Evolutionary conservation across 37 sponge, comb jelly and placozoan species (phyloP).

Genomic region (Amphimedon queenslandica): DNA sequence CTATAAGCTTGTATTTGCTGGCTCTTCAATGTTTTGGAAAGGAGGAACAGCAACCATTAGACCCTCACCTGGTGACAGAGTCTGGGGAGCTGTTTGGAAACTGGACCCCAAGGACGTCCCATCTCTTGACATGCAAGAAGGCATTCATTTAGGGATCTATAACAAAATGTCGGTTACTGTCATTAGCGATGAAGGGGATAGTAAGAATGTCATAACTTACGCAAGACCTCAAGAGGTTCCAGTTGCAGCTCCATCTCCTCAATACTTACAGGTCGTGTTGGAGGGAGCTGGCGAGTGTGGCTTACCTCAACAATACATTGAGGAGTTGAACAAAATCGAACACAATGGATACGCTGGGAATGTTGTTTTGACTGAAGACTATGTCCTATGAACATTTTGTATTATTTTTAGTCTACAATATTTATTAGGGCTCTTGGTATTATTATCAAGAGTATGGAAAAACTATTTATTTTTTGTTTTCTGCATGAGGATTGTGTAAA

Average conservation of each 20-base stretch:
- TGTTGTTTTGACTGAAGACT: background rate
- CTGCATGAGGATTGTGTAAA: no score
- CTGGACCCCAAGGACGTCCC: background rate
- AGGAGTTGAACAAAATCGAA: conserved; percentile 2
- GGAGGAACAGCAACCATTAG: conserved; percentile 25
- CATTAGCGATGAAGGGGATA: background rate
- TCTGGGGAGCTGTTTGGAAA: conserved; percentile 29
- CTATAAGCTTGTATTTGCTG: conserved; percentile 6
- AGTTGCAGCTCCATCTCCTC: conserved; percentile 16
- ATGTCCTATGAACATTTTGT: no score
- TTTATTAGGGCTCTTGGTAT: no score
- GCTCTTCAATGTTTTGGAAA: background rate
- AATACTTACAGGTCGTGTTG: conserved; percentile 12
- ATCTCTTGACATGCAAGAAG: conserved; percentile 13
- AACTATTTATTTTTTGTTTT: no score
- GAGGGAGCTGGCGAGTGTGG: conserved; percentile 14
- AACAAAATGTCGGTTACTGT: background rate
- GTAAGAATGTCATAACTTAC: background rate
- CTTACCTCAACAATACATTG: conserved; percentile 12
- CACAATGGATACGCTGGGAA: conserved; percentile 23
- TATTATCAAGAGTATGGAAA: no score
- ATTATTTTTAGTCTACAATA: no score
- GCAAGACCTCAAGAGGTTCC: background rate
- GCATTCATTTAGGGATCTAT: background rate
- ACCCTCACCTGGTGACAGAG: background rate